These are phyloP conservation scores for Eristalis arbustorum DNA, from an alignment of 2,888 invertebrate genomes.

Conservation along the genomic window DNA sequence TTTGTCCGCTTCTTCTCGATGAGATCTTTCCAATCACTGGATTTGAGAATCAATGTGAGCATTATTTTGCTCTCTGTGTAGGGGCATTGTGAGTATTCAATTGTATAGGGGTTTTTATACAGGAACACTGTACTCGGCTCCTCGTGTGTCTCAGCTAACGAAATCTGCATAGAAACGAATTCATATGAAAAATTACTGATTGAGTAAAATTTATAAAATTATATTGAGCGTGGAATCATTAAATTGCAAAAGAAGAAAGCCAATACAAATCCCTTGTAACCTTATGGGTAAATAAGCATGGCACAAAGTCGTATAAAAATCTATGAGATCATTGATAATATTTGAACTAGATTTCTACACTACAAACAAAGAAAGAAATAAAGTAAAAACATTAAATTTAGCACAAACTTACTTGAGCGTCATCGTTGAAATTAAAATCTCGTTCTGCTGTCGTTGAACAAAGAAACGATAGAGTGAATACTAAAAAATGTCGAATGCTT, in stretches of 20 bases:
- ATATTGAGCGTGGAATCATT: background rate
- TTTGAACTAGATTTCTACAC: background rate
- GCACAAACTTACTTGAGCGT: conserved; percentile 45
- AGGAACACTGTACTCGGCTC: conserved; percentile 49
- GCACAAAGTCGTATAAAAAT: background rate
- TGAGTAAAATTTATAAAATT: no score
- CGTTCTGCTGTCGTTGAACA: conserved; percentile 55
- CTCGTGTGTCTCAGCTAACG: conserved; percentile 50
- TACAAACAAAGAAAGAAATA: no score
- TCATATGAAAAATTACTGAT: no score
- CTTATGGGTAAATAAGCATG: no score
- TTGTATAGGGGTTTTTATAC: conserved; percentile 58
- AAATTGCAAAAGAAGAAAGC: background rate
- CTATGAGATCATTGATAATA: background rate
- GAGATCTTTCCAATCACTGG: conserved; percentile 78
- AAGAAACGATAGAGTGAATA: conserved; percentile 51
- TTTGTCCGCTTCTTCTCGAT: conserved; percentile 76
- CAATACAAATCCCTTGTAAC: no score
- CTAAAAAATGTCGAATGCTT: conserved; percentile 43
- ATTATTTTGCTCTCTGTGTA: conserved; percentile 77
- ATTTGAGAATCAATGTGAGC: conserved; percentile 78
- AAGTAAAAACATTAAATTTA: background rate
- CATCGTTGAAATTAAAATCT: conserved; percentile 65
- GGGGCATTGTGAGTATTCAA: conserved; percentile 74
- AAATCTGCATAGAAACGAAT: conserved; percentile 15